Conservation (phyloP, 2,888 invertebrate species). For the Platyscelio sp. region DNA sequence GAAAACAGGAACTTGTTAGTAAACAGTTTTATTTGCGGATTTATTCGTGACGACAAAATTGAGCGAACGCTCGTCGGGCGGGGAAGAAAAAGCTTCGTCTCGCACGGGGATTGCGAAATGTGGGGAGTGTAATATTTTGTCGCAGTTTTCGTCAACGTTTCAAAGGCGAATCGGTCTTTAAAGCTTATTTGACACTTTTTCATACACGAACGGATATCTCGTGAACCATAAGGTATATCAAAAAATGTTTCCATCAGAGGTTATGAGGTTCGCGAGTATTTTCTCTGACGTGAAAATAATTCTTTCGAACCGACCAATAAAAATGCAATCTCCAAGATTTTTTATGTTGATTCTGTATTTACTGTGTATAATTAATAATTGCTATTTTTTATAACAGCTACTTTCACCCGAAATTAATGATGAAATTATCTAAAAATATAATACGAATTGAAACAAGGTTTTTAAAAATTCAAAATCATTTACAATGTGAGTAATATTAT, state of each 20-base stretch:
- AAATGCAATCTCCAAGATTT: too few relatives aligned
- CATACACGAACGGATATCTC: conserved; percentile 66
- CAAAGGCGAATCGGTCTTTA: conserved; percentile 54
- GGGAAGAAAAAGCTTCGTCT: neutral
- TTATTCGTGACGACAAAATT: neutral
- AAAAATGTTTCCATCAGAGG: conserved; percentile 67
- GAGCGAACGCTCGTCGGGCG: neutral
- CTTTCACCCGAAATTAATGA: too few relatives aligned
- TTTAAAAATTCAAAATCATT: too few relatives aligned
- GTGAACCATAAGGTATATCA: conserved; percentile 68
- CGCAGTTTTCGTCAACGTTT: conserved; percentile 50
- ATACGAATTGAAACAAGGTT: too few relatives aligned
- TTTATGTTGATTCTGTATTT: too few relatives aligned
- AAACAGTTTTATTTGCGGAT: neutral
- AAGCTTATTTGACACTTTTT: conserved; percentile 69
- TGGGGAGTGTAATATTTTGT: conserved; percentile 53
- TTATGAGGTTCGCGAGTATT: conserved; percentile 64
- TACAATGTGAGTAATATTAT: too few relatives aligned
- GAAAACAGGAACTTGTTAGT: conserved; percentile 22
- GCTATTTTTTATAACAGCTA: too few relatives aligned
- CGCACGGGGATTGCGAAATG: conserved; percentile 23
- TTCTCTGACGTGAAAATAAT: conserved; percentile 46
- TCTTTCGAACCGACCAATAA: conserved; percentile 58
- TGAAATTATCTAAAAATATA: too few relatives aligned
- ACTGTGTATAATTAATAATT: too few relatives aligned